Evolutionary conservation across 1,140 invertebrate species (phyloP).

Genomic region (Anastrepha ludens): DNA sequence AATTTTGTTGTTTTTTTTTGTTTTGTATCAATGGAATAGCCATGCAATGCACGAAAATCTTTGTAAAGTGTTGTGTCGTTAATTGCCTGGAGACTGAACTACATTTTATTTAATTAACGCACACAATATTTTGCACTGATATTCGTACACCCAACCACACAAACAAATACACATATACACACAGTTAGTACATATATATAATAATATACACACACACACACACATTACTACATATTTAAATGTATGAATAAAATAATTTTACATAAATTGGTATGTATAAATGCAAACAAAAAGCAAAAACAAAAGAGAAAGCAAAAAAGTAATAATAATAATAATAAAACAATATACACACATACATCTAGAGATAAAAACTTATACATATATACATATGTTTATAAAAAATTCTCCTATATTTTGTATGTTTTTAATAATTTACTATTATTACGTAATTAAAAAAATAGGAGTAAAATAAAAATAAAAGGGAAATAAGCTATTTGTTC

Average conservation of each 20-base stretch:
- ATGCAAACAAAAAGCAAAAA: background rate
- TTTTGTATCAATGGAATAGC: conserved; percentile 58
- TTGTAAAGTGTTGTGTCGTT: conserved; percentile 59
- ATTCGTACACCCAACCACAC: background rate
- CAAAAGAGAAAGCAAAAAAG: background rate
- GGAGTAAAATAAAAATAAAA: background rate
- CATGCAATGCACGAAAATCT: conserved; percentile 17
- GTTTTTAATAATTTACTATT: conserved; percentile 16
- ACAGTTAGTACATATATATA: conserved; percentile 3
- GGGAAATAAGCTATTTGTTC: background rate
- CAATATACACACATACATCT: background rate
- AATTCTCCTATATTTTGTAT: conserved; percentile 46
- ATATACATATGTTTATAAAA: conserved; percentile 26
- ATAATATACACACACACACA: background rate
- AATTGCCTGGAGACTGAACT: conserved; percentile 73
- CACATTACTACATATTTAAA: conserved; percentile 23
- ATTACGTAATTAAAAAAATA: conserved; percentile 28
- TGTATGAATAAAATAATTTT: conserved; percentile 4
- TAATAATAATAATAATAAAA: background rate
- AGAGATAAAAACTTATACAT: background rate
- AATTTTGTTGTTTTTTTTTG: background rate
- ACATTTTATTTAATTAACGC: conserved; percentile 73
- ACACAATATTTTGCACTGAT: conserved; percentile 57
- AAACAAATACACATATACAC: background rate
- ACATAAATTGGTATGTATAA: conserved; percentile 14